Evolutionary conservation across 2,888 invertebrate genomes (phyloP), one percentile per base, ranked within the genome.

Genomic region (Tupiocoris notatus): DNA sequence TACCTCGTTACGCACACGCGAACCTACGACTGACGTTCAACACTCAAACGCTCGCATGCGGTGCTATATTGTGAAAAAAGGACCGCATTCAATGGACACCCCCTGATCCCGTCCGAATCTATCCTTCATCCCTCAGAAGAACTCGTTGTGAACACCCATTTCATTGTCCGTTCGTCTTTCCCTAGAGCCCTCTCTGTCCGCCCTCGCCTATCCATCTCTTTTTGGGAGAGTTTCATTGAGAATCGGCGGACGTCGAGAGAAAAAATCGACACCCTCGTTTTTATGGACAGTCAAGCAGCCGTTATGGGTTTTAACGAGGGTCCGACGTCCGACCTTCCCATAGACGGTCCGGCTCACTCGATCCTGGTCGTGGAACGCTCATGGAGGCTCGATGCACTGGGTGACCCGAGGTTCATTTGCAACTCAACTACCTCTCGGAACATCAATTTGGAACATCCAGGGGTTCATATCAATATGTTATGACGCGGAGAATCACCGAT

Each of bases 301-400:
- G 71, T 71, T 71, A 71, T 62, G 71, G 25, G 71, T 24, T 71
- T 71, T 71, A 71, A 71, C 71, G 16, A 71, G 61, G 71, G 71
- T 61, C 71, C 61, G 70, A 71, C 71, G 71, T 71, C 39, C 39
- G 39, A 39, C 39, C 3, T 39, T 39, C 12, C 39, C 39, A n/a
- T n/a, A n/a, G n/a, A n/a, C n/a, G n/a, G n/a, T n/a, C n/a, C n/a
- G n/a, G n/a, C n/a, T n/a, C n/a, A n/a, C n/a, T n/a, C n/a, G n/a
- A n/a, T n/a, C n/a, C n/a, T n/a, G n/a, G n/a, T n/a, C n/a, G n/a
- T n/a, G n/a, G n/a, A 39, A 39, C 39, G 12, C 12, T 39, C 39
- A 39, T 12, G 39, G 39, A 7, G 39, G 39, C 39, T 7, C 6
- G 39, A 39, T 12, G 39, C 12, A 12, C 3, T 39, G 39, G 39